These are phyloP conservation scores for Tamias sibiricus DNA, from an alignment of 2,113 vertebrate genomes.

Conservation along the genomic window DNA sequence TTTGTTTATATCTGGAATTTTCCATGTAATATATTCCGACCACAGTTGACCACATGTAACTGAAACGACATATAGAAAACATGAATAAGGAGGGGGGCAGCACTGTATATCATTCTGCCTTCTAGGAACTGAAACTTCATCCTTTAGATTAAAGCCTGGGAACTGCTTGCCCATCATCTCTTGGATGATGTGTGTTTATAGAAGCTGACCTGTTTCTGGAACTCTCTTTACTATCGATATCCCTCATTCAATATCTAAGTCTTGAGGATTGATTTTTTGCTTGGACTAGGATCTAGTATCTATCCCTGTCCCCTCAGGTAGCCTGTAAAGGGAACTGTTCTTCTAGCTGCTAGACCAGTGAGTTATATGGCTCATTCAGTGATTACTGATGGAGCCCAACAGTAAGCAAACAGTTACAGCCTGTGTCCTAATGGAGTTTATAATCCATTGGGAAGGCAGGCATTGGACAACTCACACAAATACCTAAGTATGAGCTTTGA, in stretches of 20 bases:
- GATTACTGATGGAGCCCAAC: neutral
- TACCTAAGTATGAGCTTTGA: slow-evolving; percentile 20
- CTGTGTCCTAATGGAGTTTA: neutral
- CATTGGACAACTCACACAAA: neutral
- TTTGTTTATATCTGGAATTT: neutral
- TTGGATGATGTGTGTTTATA: neutral
- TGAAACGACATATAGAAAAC: neutral
- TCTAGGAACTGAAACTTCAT: neutral
- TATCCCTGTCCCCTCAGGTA: neutral
- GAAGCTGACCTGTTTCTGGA: neutral
- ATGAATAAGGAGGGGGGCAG: neutral
- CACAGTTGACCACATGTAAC: neutral
- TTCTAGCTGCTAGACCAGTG: neutral
- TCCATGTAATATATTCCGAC: neutral
- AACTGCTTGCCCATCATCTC: neutral
- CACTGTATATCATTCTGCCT: neutral
- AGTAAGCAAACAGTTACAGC: neutral
- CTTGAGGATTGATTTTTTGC: neutral
- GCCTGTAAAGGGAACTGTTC: neutral
- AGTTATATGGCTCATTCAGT: neutral
- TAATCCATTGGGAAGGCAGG: neutral
- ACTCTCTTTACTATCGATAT: neutral
- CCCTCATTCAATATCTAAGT: neutral
- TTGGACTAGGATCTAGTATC: neutral
- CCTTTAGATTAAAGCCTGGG: neutral